These are phyloP conservation scores for Hirtodrosophila trivittata DNA, from an alignment of 2,888 invertebrate genomes.

Conservation along the genomic window DNA sequence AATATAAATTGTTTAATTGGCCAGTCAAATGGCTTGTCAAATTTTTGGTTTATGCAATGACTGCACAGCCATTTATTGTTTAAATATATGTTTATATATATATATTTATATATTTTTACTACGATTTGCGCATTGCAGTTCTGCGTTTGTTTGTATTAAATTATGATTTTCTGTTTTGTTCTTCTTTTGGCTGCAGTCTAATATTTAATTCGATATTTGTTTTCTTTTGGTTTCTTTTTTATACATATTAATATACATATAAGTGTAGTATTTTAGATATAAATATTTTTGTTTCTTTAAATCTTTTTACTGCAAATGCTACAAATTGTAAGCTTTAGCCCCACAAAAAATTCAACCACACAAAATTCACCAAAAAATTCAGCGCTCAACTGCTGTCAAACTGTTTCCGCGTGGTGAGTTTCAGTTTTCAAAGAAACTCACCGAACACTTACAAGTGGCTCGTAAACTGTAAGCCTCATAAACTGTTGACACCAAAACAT, in stretches of 20 bases:
- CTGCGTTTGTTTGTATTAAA: slow-evolving; percentile 33
- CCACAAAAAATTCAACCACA: slow-evolving; percentile 47
- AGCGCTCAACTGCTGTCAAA: slow-evolving; percentile 3
- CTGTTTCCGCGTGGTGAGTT: slow-evolving; percentile 2
- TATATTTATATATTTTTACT: slow-evolving; percentile 43
- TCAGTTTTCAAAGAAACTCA: slow-evolving; percentile 25
- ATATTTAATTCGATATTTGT: slow-evolving; percentile 60
- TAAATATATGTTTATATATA: slow-evolving; percentile 25
- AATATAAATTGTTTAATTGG: slow-evolving; percentile 54
- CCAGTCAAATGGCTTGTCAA: slow-evolving; percentile 52
- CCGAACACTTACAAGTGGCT: slow-evolving; percentile 17
- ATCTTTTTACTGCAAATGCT: slow-evolving; percentile 78
- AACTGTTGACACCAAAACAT: slow-evolving; percentile 14
- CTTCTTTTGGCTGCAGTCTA: slow-evolving; percentile 76
- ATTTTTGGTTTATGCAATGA: slow-evolving; percentile 53
- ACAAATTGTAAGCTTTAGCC: slow-evolving; percentile 60
- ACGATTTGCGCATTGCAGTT: slow-evolving; percentile 72
- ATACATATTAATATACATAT: slow-evolving; percentile 55
- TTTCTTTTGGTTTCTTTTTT: slow-evolving; percentile 32
- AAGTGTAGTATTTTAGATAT: slow-evolving; percentile 38
- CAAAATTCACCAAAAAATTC: slow-evolving; percentile 24
- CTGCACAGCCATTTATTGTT: slow-evolving; percentile 55
- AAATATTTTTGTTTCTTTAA: slow-evolving; percentile 30
- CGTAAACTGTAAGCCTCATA: slow-evolving; percentile 20
- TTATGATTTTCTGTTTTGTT: slow-evolving; percentile 21